These are phyloP conservation scores for Cheilosia soror DNA, from an alignment of 2,888 invertebrate genomes.

Conservation along the genomic window DNA sequence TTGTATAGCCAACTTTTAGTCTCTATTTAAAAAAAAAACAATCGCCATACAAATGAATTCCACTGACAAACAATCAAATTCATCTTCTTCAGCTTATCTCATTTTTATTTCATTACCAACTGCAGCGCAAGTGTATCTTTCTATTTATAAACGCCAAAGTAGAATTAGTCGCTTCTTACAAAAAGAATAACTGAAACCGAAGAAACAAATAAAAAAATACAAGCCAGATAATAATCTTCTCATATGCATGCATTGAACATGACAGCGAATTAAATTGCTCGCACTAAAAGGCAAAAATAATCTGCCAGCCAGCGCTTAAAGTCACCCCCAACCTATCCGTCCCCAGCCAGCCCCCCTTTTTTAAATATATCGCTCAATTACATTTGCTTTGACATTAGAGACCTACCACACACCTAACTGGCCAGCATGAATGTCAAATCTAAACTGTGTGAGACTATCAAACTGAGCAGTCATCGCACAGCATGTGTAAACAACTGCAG, in stretches of 20 bases:
- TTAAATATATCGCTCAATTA: constrained; percentile 64
- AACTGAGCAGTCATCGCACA: constrained; percentile 69
- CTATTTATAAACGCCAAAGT: constrained; percentile 51
- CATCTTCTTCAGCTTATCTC: constrained; percentile 21
- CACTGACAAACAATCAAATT: constrained; percentile 28
- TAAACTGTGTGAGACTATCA: constrained; percentile 64
- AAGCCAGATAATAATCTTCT: constrained; percentile 23
- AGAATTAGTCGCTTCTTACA: constrained; percentile 39
- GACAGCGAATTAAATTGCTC: constrained; percentile 58
- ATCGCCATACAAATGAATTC: background rate
- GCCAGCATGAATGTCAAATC: constrained; percentile 71
- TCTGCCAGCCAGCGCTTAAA: constrained; percentile 39
- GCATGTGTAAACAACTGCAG: constrained; percentile 73
- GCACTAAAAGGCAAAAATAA: constrained; percentile 20
- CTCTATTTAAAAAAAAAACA: background rate
- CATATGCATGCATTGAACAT: constrained; percentile 68
- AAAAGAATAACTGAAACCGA: constrained; percentile 31
- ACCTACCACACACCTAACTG: constrained; percentile 66
- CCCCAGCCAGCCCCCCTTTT: background rate
- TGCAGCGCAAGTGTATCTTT: constrained; percentile 42
- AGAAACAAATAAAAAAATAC: constrained; percentile 4
- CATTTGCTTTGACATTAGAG: constrained; percentile 63
- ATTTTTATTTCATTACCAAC: constrained; percentile 59
- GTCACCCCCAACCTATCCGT: constrained; percentile 1
- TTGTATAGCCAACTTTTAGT: background rate